Conservation (phyloP, 2,888 invertebrate species). For the Epiperipatus broadwayi region DNA sequence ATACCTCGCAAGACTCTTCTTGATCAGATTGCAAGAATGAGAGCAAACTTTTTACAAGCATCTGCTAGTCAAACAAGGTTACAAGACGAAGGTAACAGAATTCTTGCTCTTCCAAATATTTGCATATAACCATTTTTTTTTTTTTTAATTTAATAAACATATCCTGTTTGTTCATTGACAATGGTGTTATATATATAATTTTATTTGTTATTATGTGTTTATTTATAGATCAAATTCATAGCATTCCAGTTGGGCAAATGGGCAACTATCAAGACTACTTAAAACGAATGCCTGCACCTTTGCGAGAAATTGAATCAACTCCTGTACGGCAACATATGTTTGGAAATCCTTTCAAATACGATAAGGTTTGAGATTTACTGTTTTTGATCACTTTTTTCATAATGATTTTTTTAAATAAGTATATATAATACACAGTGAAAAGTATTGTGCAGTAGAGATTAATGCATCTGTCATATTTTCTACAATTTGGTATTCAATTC, state of each 20-base stretch:
- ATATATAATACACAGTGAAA: too few relatives aligned
- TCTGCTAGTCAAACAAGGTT: slow-evolving; percentile 49
- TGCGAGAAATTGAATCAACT: slow-evolving; percentile 81
- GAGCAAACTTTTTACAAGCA: slow-evolving; percentile 72
- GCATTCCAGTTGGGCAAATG: slow-evolving; percentile 91
- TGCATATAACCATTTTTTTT: background rate
- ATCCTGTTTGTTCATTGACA: slow-evolving; percentile 3
- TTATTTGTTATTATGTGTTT: slow-evolving; percentile 8
- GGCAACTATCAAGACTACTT: slow-evolving; percentile 98
- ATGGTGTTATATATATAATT: slow-evolving; percentile 8
- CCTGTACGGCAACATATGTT: slow-evolving; percentile 96
- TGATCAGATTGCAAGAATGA: slow-evolving; percentile 82
- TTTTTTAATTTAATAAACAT: background rate
- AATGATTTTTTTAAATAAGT: background rate
- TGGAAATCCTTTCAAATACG: slow-evolving; percentile 98
- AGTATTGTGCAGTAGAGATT: too few relatives aligned
- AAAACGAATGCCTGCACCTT: slow-evolving; percentile 72
- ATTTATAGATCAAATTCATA: slow-evolving; percentile 60
- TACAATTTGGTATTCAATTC: too few relatives aligned
- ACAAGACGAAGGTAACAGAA: slow-evolving; percentile 45
- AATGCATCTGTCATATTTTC: too few relatives aligned
- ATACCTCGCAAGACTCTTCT: slow-evolving; percentile 68
- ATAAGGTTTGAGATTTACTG: slow-evolving; percentile 47
- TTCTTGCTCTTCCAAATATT: background rate
- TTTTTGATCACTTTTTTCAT: background rate